Evolutionary conservation across 2,113 vertebrate genomes (phyloP).

Genomic region (Oxyura jamaicensis): DNA sequence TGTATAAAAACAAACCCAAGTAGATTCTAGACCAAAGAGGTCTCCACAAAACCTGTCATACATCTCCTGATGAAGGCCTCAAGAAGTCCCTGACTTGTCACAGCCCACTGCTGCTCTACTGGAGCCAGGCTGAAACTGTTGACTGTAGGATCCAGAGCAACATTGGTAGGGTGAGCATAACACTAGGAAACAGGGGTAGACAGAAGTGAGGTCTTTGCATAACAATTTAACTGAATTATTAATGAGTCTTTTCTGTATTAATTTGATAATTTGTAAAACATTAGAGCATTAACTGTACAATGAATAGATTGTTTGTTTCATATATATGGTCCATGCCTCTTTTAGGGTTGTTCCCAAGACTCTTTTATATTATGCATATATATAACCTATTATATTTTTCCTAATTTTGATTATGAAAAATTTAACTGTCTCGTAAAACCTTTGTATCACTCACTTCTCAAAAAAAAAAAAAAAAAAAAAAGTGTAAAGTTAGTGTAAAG

Average conservation of each 20-base stretch:
- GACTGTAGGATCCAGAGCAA: background rate
- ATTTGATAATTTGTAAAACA: background rate
- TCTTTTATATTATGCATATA: background rate
- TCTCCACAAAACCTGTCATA: background rate
- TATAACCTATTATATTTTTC: background rate
- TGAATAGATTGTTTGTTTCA: background rate
- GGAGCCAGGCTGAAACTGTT: background rate
- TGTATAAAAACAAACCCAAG: background rate
- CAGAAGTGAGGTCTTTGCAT: background rate
- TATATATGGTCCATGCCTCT: background rate
- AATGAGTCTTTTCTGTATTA: background rate
- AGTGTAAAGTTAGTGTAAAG: fast-evolving
- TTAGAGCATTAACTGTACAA: background rate
- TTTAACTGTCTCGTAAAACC: background rate
- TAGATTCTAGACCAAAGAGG: fast-evolving
- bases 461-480: background rate
- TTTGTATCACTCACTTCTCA: background rate
- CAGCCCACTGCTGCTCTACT: background rate
- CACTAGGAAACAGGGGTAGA: background rate
- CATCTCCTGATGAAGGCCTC: background rate
- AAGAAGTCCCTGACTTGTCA: background rate
- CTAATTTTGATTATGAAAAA: background rate
- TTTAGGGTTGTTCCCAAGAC: background rate
- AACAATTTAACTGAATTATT: background rate
- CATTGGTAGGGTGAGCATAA: fast-evolving